phyloP scores from a whole-genome alignment of 2,888 invertebrate species.

The Ormyrus nitidulus region DNA sequence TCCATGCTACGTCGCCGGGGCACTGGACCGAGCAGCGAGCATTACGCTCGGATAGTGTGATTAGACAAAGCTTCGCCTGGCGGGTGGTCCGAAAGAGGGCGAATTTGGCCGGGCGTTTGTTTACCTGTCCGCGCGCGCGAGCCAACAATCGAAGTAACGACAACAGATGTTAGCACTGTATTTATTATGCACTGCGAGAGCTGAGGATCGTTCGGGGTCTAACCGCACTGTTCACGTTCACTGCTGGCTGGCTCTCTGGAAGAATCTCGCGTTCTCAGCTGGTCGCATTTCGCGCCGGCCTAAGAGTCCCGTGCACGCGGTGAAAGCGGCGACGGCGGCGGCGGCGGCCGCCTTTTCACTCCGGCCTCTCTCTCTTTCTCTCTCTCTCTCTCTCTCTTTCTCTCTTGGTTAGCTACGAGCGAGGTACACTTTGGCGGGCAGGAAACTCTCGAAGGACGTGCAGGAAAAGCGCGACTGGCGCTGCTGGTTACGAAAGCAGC shows the following conservation, averaged over 20 bases:
- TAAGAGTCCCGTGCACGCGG: constrained; percentile 45
- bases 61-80: no score
- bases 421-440: background rate
- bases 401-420: background rate
- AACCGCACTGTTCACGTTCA: no score
- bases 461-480: constrained; percentile 10
- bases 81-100: no score
- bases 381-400: no score
- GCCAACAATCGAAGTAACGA: no score
- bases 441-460: background rate
- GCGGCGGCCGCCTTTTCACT: constrained; percentile 72
- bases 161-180: no score
- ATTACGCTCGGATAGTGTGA: no score
- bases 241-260: no score
- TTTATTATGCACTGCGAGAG: no score
- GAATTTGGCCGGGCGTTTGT: no score
- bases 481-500: constrained; percentile 1
- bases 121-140: no score
- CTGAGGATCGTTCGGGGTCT: no score
- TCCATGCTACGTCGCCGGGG: constrained; percentile 62
- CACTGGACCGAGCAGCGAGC: background rate
- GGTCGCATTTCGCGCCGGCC: background rate
- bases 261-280: background rate
- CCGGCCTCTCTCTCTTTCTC: background rate
- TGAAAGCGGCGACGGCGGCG: constrained; percentile 62